Percentiles rank a stretch among this genome's conserved stretches.
phyloP scores from a whole-genome alignment of 1,140 invertebrate species.

The Saxidomus purpurata region DNA sequence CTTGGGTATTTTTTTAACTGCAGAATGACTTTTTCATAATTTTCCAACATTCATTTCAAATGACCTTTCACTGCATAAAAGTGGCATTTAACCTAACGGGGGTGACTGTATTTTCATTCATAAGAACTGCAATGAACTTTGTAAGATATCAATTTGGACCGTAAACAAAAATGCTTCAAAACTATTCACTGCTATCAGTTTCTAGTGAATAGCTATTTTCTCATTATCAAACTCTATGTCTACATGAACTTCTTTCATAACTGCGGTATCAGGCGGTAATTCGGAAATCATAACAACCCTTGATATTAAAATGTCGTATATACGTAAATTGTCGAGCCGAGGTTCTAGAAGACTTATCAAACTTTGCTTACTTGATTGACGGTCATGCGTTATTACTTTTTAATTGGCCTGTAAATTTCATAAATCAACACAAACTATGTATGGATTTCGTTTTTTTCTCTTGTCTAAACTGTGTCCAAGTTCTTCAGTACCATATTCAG shows the following conservation, averaged over 20 bases:
- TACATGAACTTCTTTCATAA: background rate
- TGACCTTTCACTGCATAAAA: too few relatives aligned
- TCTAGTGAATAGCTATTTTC: background rate
- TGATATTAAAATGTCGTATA: background rate
- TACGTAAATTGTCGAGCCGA: background rate
- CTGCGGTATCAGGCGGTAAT: background rate
- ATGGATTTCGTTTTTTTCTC: too few relatives aligned
- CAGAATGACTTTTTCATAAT: too few relatives aligned
- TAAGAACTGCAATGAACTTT: background rate
- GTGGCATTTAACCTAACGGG: too few relatives aligned
- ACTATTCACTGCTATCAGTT: background rate
- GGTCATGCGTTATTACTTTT: background rate
- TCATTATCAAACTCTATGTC: background rate
- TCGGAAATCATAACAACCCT: background rate
- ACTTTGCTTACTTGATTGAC: background rate
- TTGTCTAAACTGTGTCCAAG: background rate
- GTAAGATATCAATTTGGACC: slow-evolving; percentile 2
- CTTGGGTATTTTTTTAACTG: too few relatives aligned
- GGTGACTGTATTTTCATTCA: too few relatives aligned
- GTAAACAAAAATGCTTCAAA: slow-evolving; percentile 2
- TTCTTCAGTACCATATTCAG: too few relatives aligned
- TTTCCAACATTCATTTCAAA: too few relatives aligned
- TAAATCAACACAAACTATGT: background rate
- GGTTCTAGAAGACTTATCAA: background rate
- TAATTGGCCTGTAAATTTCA: background rate